Evolutionary conservation across 64 coral and sea anemone genomes (phyloP), one percentile per base, ranked within the genome.

Genomic region (Cladopsammia gracilis): DNA sequence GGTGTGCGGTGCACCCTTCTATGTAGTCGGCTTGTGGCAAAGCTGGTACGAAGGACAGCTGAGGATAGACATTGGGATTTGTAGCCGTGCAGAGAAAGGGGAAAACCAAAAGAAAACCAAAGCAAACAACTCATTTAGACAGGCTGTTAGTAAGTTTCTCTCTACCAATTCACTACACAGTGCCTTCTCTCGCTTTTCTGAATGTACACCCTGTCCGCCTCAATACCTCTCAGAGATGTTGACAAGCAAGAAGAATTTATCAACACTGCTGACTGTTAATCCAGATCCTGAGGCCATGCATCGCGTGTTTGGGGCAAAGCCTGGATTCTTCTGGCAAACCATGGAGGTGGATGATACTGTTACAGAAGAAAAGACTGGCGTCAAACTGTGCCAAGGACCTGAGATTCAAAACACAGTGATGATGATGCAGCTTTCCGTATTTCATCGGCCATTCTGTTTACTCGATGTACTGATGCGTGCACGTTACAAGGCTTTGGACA

Each of bases 281-380:
- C 78, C 95, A 9, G 98, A 99, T 60, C 78, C 94, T 25, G 82
- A 96, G 5, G 91, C 98, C 43, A 88, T 96, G 91, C 50, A 64
- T 13, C 92, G 94, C 5, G 94, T 96, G 22, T 96, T 99, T 78
- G 88, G 66, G 4, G 94, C 91, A 10, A 79, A 96, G 64, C 82
- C 89, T 25, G 88, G 88, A 2, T 99, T 99, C 84, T 99, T 91
- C 73, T 99, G 98, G 98, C 90, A 96, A 61, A 99, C 98, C 15
- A 78, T 77, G 58, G 94, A 94, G 65, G 52, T 93, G 7, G 88
- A 94, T 7, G 94, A 93, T 56, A 25, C 47, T 0, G 14, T 81
- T 0, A 50, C 71, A 0, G 74, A 87, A 26, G 71, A 75, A 6
- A 86, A 58, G 6, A 25, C 83, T 5, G 64, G 65, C 15, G 24